Percentiles rank a stretch among this genome's conserved stretches.
phyloP scores from a whole-genome alignment of 1,140 invertebrate species.

The Coelopa frigida region DNA sequence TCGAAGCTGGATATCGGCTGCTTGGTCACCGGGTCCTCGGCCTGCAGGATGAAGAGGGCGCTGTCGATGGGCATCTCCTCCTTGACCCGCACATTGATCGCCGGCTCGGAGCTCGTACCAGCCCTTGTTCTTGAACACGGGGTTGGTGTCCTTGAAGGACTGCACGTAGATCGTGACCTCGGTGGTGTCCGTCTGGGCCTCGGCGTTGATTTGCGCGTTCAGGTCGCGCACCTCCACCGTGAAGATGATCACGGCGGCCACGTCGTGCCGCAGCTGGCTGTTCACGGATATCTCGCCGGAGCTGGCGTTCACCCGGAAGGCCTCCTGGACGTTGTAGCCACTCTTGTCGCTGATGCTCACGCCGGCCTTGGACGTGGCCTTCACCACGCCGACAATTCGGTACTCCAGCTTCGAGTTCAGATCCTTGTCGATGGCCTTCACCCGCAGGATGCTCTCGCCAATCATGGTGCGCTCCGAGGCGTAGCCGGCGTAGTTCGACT shows the following conservation, averaged over 20 bases:
- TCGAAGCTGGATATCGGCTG: slow-evolving; percentile 57
- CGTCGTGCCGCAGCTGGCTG: slow-evolving; percentile 66
- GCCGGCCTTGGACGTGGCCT: slow-evolving; percentile 68
- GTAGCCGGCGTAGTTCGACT: slow-evolving; percentile 57
- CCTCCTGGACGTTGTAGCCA: slow-evolving; percentile 58
- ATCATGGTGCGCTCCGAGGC: slow-evolving; percentile 63
- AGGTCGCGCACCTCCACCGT: slow-evolving; percentile 65
- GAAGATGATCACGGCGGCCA: slow-evolving; percentile 70
- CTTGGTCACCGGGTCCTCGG: slow-evolving; percentile 63
- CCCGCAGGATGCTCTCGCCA: slow-evolving; percentile 56
- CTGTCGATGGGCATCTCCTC: slow-evolving; percentile 74
- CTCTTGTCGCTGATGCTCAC: slow-evolving; percentile 55
- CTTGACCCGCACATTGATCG: slow-evolving; percentile 59
- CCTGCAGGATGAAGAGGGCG: slow-evolving; percentile 64
- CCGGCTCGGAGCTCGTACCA: slow-evolving; percentile 60
- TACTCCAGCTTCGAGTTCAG: slow-evolving; percentile 60
- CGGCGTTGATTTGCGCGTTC: slow-evolving; percentile 59
- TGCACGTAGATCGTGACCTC: slow-evolving; percentile 75
- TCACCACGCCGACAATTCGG: slow-evolving; percentile 59
- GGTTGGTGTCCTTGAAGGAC: slow-evolving; percentile 70
- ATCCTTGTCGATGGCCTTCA: slow-evolving; percentile 64
- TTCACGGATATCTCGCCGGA: slow-evolving; percentile 65
- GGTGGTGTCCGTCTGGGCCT: slow-evolving; percentile 57
- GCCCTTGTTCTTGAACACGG: slow-evolving; percentile 62
- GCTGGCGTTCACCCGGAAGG: slow-evolving; percentile 61